These are phyloP conservation scores for Fundulus diaphanus DNA, from an alignment of 2,797 vertebrate genomes.

Conservation along the genomic window DNA sequence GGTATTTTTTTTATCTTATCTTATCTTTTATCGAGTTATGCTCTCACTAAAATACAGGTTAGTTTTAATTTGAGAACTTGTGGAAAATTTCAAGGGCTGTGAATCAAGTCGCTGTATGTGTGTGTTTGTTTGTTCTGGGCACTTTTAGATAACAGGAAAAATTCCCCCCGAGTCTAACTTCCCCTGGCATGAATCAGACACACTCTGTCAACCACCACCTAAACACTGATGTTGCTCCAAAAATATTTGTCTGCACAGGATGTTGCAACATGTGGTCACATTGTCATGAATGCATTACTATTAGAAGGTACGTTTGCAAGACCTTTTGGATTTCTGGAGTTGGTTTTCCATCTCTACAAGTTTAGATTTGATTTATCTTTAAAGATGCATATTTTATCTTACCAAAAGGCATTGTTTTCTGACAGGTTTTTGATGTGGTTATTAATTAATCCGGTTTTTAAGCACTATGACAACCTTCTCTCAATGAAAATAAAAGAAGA, in stretches of 20 bases:
- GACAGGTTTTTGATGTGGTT: not conserved
- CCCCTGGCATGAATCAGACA: conserved; percentile 70
- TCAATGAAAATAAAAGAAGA: too few relatives aligned
- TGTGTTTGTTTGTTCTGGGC: conserved; percentile 21
- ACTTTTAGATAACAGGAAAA: conserved; percentile 70
- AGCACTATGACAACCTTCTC: too few relatives aligned
- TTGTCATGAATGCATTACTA: conserved; percentile 4
- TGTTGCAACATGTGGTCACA: conserved; percentile 5
- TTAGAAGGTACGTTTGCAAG: conserved; percentile 2
- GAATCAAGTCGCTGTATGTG: conserved; percentile 5
- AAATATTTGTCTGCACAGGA: conserved; percentile 41
- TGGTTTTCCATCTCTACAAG: not conserved
- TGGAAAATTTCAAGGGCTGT: not conserved
- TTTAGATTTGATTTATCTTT: not conserved
- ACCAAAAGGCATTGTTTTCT: not conserved
- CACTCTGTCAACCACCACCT: conserved; percentile 32
- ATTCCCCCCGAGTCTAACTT: conserved; percentile 66
- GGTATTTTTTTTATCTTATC: too few relatives aligned
- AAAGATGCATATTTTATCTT: not conserved
- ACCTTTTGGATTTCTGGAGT: not conserved
- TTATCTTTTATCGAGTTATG: too few relatives aligned
- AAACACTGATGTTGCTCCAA: conserved; percentile 33
- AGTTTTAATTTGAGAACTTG: too few relatives aligned
- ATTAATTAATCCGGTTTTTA: too few relatives aligned
- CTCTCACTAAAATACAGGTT: not conserved